These are phyloP conservation scores for Agapornis roseicollis DNA, from an alignment of 2,113 vertebrate genomes.

Conservation along the genomic window DNA sequence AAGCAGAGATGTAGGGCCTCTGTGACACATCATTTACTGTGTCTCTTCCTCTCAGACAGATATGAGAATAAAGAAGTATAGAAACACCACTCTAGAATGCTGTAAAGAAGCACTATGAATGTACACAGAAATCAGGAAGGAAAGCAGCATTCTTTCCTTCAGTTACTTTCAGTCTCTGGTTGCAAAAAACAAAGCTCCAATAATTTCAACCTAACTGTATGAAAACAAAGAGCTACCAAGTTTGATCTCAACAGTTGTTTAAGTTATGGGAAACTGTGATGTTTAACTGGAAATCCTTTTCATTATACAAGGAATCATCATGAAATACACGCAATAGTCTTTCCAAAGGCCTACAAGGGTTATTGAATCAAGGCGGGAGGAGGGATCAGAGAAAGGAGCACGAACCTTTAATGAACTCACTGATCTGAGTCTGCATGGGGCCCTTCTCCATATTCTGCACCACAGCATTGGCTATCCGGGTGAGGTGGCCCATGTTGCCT, in stretches of 20 bases:
- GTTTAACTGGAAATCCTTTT: not conserved
- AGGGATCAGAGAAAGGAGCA: not conserved
- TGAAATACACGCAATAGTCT: rapidly evolving
- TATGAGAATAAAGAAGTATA: rapidly evolving
- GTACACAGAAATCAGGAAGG: rapidly evolving
- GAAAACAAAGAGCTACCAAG: not conserved
- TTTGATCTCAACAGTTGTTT: too few species aligned
- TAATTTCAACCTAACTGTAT: rapidly evolving
- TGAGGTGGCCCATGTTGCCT: constrained; percentile 97
- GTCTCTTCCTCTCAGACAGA: not conserved
- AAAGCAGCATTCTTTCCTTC: not conserved
- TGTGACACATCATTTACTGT: not conserved
- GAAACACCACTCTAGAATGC: not conserved
- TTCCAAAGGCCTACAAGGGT: not conserved
- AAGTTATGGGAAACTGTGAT: not conserved
- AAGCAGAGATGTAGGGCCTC: not conserved
- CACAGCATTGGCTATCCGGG: constrained; percentile 92
- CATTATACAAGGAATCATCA: not conserved
- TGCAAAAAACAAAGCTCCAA: not conserved
- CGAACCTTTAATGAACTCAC: constrained; percentile 89
- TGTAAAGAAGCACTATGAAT: rapidly evolving
- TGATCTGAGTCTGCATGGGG: constrained; percentile 84
- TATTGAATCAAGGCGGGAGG: too few species aligned
- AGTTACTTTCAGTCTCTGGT: not conserved
- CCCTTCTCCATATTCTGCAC: constrained; percentile 93